Evolutionary conservation across 2,113 vertebrate species (phyloP).

Genomic region (Mormyrus iriodes): DNA sequence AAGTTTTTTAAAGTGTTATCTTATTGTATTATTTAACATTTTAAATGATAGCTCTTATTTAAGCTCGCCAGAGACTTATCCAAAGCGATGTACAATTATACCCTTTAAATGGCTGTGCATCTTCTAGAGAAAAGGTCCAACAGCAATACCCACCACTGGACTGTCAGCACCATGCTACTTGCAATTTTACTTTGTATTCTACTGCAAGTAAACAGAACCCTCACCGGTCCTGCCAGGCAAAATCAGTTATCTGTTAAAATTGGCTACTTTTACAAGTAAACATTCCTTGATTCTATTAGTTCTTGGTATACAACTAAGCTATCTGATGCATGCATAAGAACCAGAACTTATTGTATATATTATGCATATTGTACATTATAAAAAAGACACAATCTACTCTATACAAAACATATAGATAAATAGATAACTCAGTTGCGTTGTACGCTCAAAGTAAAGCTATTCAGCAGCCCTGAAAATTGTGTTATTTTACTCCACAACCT

Average conservation of each 20-base stretch:
- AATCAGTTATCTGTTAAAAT: neutral
- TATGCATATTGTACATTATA: neutral
- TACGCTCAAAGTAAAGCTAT: neutral
- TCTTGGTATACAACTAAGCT: neutral
- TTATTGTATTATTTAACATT: neutral
- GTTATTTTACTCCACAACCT: neutral
- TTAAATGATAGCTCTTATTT: neutral
- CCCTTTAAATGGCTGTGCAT: neutral
- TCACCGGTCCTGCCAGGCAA: neutral
- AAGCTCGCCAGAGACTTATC: neutral
- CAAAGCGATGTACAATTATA: neutral
- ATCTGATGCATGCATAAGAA: neutral
- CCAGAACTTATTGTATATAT: neutral
- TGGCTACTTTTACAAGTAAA: neutral
- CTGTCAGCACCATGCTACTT: neutral
- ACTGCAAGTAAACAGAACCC: neutral
- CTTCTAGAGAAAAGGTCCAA: neutral
- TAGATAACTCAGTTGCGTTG: neutral
- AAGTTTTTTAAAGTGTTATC: neutral
- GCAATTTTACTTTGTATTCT: neutral
- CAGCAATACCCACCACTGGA: neutral
- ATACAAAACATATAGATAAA: neutral
- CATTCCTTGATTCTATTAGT: neutral
- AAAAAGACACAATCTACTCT: neutral
- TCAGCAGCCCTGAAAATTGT: neutral